phyloP scores from a whole-genome alignment of 92 coral and sea anemone species.

The Parazoanthus darwini region DNA sequence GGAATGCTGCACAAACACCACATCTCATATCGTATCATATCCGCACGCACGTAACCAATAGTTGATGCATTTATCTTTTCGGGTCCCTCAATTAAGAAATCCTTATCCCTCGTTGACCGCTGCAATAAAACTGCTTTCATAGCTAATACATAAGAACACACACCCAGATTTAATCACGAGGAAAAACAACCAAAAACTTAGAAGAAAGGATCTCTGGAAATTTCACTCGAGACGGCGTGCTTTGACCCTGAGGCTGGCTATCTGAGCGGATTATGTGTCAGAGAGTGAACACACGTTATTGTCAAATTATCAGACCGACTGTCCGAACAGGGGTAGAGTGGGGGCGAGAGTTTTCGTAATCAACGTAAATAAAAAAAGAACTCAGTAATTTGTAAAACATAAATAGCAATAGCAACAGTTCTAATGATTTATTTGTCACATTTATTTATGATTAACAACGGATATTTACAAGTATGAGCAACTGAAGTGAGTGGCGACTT shows the following conservation, averaged over 20 bases:
- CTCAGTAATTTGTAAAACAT: not conserved
- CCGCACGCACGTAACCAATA: conserved; percentile 31
- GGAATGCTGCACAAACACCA: conserved; percentile 28
- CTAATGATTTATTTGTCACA: not conserved
- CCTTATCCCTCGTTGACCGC: not conserved
- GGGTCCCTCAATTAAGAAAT: not conserved
- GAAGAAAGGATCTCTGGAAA: not conserved
- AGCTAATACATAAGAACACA: not conserved
- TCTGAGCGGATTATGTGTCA: conserved; percentile 23
- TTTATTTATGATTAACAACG: not conserved
- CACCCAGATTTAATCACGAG: conserved; percentile 9
- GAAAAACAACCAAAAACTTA: not conserved
- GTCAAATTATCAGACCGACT: not conserved
- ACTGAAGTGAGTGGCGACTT: conserved; percentile 3
- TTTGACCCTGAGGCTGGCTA: conserved; percentile 29
- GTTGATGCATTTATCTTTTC: not conserved
- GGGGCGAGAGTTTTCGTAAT: not conserved
- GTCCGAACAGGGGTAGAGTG: not conserved
- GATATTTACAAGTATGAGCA: not conserved
- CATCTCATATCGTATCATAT: not conserved
- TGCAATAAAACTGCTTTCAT: not conserved
- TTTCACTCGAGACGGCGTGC: conserved; percentile 21
- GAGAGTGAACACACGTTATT: not conserved
- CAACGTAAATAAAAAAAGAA: not conserved
- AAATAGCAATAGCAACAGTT: not conserved